Evolutionary conservation across 2,797 vertebrate genomes (phyloP), one percentile per base, ranked within the genome.

Genomic region (Sebastes trivittatus): DNA sequence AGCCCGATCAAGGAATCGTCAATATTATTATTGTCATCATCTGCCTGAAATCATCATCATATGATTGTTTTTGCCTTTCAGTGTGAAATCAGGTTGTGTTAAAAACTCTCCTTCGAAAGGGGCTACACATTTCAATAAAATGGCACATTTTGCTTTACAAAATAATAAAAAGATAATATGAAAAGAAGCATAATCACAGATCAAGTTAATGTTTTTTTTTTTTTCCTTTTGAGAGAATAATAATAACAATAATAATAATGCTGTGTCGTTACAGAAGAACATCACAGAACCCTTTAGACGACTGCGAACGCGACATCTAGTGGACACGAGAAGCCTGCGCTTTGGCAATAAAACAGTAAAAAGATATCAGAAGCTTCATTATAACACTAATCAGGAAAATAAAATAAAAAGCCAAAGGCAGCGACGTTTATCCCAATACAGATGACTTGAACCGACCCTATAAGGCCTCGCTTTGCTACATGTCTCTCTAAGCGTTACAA

Each of bases 401-500:
- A 59, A 61, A 94, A 80, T 36, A 30, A 82, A 85, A 89, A 91
- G 95, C 95, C 96, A 97, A 96, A 96, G 95, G 93, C 94, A 96
- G 94, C 95, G 93, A 96, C 91, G 86, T 95, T 95, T 93, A 95
- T 94, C 96, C 96, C 95, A 93, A 96, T 95, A 97, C 92, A 96
- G 95, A 96, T 96, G 96, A 97, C 94, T 96, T 93, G 95, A 96
- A 87, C 88, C 93, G 95, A 84, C 78, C 80, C 94, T 95, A 96
- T 95, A 96, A 85, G 94, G 79, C 83, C 86, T 22, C 93, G 95
- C 90, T 93, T 88, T 96, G 97, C 97, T 97, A 97, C 96, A 96
- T 96, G 95, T 95, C 94, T 95, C 94, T 96, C 96, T 94, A 98
- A 96, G 96, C 96, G 94, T 96, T 92, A 96, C 95, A 96, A 94